Conservation (phyloP, 2,888 invertebrate genomes). For the Philonicus albiceps region DNA sequence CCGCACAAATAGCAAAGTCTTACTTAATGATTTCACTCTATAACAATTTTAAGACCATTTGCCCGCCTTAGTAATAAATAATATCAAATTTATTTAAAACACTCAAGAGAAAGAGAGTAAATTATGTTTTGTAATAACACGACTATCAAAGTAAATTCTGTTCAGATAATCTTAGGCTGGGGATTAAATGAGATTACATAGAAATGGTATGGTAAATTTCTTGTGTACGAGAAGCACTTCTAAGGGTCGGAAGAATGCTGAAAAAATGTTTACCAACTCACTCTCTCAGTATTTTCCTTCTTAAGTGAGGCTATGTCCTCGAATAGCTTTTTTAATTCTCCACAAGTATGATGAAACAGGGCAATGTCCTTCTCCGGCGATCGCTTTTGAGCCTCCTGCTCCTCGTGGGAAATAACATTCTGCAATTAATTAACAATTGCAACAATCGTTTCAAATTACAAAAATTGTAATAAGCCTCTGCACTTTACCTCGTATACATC, state of each 20-base stretch:
- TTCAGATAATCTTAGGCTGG: no score
- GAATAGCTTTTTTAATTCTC: constrained; percentile 74
- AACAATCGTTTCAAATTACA: neutral
- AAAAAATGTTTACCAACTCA: neutral
- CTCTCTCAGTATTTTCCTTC: constrained; percentile 66
- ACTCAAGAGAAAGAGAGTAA: no score
- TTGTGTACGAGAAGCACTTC: no score
- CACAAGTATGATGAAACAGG: constrained; percentile 63
- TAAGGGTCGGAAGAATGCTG: neutral
- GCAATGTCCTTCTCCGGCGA: constrained; percentile 46
- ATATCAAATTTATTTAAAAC: no score
- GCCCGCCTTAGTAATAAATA: no score
- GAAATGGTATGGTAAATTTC: no score
- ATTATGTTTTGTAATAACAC: no score
- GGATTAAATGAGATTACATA: no score
- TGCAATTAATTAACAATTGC: neutral
- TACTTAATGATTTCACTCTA: no score
- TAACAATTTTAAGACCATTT: no score
- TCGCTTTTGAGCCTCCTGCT: constrained; percentile 45
- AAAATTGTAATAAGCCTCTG: neutral
- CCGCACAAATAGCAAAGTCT: no score
- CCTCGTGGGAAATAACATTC: constrained; percentile 47
- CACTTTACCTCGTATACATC: constrained; percentile 46
- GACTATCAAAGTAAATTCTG: no score
- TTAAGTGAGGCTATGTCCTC: constrained; percentile 75